Evolutionary conservation across 2,888 invertebrate genomes (phyloP).

Genomic region (Teleogryllus oceanicus): DNA sequence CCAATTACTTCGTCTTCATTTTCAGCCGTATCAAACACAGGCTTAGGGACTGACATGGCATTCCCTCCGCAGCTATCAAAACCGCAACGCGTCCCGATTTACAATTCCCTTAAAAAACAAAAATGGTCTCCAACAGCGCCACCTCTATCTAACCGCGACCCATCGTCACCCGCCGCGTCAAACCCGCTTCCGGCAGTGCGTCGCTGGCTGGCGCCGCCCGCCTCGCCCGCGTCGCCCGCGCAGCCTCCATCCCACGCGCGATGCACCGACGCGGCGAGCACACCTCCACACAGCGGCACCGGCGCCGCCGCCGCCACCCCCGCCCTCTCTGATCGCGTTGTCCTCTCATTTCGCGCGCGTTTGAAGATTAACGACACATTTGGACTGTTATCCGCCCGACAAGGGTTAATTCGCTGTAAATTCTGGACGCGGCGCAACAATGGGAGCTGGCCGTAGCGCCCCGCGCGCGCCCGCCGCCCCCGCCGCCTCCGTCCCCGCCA

Average conservation of each 20-base stretch:
- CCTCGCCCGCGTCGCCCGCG: no score
- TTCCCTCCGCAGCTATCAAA: no score
- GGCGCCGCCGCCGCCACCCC: neutral
- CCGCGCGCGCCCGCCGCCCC: neutral
- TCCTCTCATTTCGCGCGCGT: slow-evolving; percentile 9
- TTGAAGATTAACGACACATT: slow-evolving; percentile 18
- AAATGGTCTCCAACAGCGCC: no score
- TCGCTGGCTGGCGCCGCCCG: no score
- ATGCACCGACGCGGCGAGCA: neutral
- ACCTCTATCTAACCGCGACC: no score
- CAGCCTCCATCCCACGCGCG: neutral
- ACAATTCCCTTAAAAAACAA: no score
- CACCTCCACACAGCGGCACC: neutral
- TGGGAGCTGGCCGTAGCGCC: neutral
- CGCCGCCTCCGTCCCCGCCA: neutral
- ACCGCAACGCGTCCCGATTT: no score
- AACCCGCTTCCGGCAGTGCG: no score
- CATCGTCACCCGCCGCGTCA: no score
- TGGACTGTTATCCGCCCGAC: slow-evolving; percentile 18
- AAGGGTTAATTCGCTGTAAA: slow-evolving; percentile 18
- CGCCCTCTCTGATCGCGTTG: neutral
- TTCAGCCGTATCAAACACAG: no score
- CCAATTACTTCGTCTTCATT: no score
- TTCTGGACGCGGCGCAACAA: neutral
- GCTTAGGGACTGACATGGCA: no score